Percentiles rank a stretch among this genome's conserved stretches.
These are phyloP conservation scores for Ericerus pela DNA, from an alignment of 1,140 invertebrate species.

Conservation along the genomic window DNA sequence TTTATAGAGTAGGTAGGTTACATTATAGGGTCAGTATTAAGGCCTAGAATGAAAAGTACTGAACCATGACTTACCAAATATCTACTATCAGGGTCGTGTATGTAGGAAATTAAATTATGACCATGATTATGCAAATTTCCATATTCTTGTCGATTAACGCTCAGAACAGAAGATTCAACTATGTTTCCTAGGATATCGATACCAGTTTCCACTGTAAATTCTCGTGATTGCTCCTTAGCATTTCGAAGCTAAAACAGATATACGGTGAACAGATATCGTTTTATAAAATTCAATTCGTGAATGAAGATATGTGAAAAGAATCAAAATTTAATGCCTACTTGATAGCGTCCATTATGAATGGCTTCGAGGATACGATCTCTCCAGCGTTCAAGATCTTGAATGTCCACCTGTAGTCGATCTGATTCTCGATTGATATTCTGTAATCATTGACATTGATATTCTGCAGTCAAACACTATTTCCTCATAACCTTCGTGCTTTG, in stretches of 20 bases:
- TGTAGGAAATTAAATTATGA: conserved; percentile 45
- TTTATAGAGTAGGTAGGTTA: no score
- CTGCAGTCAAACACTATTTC: no score
- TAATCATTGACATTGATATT: no score
- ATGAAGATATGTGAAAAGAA: no score
- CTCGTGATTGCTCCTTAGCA: background rate
- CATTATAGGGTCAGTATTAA: no score
- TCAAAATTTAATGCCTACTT: no score
- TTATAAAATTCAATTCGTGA: background rate
- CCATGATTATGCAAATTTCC: conserved; percentile 60
- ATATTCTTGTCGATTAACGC: conserved; percentile 48
- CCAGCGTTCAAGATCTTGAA: conserved; percentile 56
- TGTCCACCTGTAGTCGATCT: conserved; percentile 47
- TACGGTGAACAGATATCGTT: background rate
- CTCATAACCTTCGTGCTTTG: no score
- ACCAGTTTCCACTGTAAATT: conserved; percentile 46
- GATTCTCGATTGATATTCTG: conserved; percentile 47
- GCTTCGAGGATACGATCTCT: conserved; percentile 55
- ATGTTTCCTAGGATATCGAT: conserved; percentile 69
- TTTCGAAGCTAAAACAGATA: background rate
- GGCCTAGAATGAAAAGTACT: no score
- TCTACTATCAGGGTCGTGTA: conserved; percentile 54
- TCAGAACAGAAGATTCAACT: conserved; percentile 54
- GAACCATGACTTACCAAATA: conserved; percentile 47
- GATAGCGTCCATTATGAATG: conserved; percentile 44